Evolutionary conservation across 2,888 invertebrate genomes (phyloP), one percentile per base, ranked within the genome.

Genomic region (Eucera pruinosa): DNA sequence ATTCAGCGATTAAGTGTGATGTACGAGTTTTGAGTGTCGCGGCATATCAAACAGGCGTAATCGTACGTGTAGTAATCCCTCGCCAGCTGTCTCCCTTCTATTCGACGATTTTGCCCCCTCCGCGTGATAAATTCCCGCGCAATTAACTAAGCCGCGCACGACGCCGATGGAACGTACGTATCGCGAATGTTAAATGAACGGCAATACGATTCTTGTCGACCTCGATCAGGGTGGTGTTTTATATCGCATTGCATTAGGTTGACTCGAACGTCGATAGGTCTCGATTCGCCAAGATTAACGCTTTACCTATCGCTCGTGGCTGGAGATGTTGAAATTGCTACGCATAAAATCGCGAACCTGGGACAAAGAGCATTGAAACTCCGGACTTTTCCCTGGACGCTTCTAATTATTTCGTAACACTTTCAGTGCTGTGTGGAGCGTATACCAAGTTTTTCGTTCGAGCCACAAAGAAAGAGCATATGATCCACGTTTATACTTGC

Each of bases 1-100:
- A 90, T 90, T 90, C 90, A 90, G 89, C 89, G 89, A 89, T 90
- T 89, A 89, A 90, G 88, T 89, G 86, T 90, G 90, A 90, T 90
- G 87, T 89, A 90, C 88, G 90, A 90, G 89, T 90, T 90, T 90
- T 87, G 88, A 87, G 87, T 88, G 87, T 87, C 86, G 87, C 86
- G 88, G 88, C 90, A 89, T 90, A 89, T 89, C 89, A 89, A 89
- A 87, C 87, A 88, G 88, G 84, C 83, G 86, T 89, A 86, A 88
- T 89, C 88, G 87, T 85, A 86, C 79, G 77, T 69, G 85, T 80
- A 70, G 70, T 68, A 68, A 72, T 57, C 70, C 58, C 70, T 55
- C 70, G 54, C 61, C 47, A 68, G 58, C 71, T 62, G 52, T 71
- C 72, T 65, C 47, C 62, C 73, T 54, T 65, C 47, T 27, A 43